phyloP scores from a whole-genome alignment of 2,113 vertebrate species.

The Cygnus atratus region DNA sequence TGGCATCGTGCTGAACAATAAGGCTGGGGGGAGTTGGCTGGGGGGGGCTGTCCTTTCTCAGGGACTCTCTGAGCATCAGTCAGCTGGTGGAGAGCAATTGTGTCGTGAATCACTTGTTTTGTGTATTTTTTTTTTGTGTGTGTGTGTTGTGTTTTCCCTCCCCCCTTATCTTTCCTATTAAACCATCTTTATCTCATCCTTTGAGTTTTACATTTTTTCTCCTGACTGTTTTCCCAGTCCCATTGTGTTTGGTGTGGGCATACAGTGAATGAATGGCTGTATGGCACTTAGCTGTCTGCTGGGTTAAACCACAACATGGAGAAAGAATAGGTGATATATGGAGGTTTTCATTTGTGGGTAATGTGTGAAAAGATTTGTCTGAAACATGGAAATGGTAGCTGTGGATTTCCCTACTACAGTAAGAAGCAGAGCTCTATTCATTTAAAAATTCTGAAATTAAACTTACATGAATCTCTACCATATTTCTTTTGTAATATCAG shows the following conservation, averaged over 20 bases:
- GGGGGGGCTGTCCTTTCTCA: neutral
- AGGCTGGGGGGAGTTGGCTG: neutral
- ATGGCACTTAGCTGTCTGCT: neutral
- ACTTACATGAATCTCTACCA: neutral
- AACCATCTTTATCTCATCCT: neutral
- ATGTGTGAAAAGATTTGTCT: neutral
- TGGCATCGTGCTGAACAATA: neutral
- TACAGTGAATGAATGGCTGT: neutral
- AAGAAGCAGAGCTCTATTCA: neutral
- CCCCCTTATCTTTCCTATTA: too few species aligned
- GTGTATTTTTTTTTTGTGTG: neutral
- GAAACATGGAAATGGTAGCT: neutral
- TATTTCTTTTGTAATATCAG: neutral
- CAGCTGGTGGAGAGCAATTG: neutral
- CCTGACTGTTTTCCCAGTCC: neutral
- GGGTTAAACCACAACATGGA: neutral
- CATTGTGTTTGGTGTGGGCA: too few species aligned
- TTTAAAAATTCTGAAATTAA: neutral
- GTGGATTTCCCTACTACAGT: neutral
- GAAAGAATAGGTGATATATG: neutral
- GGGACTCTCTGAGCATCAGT: neutral
- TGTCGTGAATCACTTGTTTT: neutral
- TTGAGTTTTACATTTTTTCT: neutral
- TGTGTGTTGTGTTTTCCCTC: too few species aligned
- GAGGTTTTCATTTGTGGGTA: neutral